A percentile compares a stretch with the other conserved stretches of the same genome.
Conservation (phyloP, 1,140 invertebrate genomes). For the Bombus huntii region DNA sequence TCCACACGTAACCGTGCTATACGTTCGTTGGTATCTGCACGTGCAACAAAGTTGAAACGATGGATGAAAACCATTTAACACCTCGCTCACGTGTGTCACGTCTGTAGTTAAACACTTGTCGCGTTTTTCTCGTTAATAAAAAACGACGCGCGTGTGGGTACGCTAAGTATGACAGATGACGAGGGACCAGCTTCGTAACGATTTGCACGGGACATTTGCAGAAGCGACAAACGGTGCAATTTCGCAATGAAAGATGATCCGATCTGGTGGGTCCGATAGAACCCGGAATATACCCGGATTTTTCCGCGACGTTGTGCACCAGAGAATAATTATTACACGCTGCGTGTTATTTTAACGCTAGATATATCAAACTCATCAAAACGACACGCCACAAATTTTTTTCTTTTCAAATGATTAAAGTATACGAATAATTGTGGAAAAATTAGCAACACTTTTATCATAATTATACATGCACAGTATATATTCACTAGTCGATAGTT, state of each 20-base stretch:
- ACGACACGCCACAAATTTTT: too few species aligned
- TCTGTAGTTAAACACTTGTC: conserved; percentile 28
- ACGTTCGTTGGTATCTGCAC: neutral
- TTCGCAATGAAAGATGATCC: neutral
- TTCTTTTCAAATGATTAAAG: too few species aligned
- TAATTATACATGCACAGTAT: too few species aligned
- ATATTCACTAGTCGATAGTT: too few species aligned
- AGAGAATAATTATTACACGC: neutral
- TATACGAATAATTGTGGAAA: too few species aligned
- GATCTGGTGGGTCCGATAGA: neutral
- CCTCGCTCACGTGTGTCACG: neutral
- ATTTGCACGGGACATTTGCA: conserved; percentile 36
- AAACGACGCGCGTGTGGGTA: neutral
- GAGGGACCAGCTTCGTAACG: conserved; percentile 28
- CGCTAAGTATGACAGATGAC: conserved; percentile 29
- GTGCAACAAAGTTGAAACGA: neutral
- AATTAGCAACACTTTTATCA: too few species aligned
- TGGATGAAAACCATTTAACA: too few species aligned
- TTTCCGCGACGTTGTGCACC: neutral
- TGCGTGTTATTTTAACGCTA: neutral
- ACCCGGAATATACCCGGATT: neutral
- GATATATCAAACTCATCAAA: too few species aligned
- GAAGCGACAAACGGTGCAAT: conserved; percentile 3
- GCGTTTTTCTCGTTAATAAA: conserved; percentile 38
- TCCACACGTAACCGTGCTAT: neutral